Conservation (phyloP, 2,797 vertebrate genomes). For the Ceryle rudis region DNA sequence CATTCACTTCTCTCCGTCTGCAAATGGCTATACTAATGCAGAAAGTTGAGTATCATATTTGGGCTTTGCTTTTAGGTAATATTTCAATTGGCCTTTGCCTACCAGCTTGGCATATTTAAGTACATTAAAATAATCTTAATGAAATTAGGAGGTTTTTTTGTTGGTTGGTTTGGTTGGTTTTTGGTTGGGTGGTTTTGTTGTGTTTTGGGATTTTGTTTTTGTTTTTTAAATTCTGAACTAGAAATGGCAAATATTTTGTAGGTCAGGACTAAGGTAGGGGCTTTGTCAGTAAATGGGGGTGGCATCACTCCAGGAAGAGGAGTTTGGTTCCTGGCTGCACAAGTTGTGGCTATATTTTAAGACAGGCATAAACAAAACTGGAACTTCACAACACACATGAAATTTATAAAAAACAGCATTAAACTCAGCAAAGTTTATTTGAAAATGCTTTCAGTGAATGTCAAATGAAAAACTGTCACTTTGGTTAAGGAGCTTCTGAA, state of each 20-base stretch:
- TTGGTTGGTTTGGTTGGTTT: too few species aligned
- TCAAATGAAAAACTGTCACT: background rate
- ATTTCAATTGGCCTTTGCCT: slow-evolving; percentile 28
- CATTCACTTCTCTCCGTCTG: background rate
- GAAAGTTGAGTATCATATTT: background rate
- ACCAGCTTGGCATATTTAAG: background rate
- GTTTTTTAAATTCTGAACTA: background rate
- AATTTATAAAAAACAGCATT: background rate
- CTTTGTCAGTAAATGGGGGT: background rate
- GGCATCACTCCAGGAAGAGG: background rate
- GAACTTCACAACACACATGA: background rate
- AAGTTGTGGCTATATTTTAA: background rate
- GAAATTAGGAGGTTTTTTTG: background rate
- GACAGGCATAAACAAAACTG: background rate
- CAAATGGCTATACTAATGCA: slow-evolving; percentile 38
- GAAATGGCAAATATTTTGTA: background rate
- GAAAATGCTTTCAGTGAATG: background rate
- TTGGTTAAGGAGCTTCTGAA: background rate
- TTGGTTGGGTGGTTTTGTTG: too few species aligned
- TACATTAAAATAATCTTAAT: background rate
- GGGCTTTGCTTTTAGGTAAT: background rate
- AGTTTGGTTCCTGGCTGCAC: background rate
- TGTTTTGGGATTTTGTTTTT: too few species aligned
- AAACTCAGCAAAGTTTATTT: background rate
- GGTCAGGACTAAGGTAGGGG: background rate